Base-by-base conservation (phyloP, 2,113 vertebrate species). In the Coptodon bakossiorum region DNA sequence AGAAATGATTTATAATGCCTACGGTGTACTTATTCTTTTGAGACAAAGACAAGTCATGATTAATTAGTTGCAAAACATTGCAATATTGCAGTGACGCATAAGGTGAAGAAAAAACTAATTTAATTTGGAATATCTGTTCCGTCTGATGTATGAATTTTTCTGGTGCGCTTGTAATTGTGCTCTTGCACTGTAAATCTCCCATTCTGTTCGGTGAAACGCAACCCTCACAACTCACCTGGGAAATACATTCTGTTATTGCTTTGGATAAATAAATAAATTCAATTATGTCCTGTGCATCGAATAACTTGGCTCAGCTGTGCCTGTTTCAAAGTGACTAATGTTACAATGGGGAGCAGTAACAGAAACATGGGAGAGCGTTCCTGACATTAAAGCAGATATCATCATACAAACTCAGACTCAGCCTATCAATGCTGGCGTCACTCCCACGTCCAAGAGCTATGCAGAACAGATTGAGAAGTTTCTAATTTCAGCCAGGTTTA, bases 201-300 rank as follows among this genome's bases (percentile, higher is more conserved):
- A 22, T 81, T 93, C 82, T 57, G 89, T 80, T 91, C 83, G 53
- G 53, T 85, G 80, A 84, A 85, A 83, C 40, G 82, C 83, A 88
- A 88, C 86, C 36, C 80, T 82, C 87, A 9, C 85, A 57, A 85
- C 84, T 85, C 89, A 63, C 92, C 86, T 87, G 94, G 94, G 93
- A 94, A 94, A 95, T 92, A 82, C 90, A 87, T 87, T 68, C 80
- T 43, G 81, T 91, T 93, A 91, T 91, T 94, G 90, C 89, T 87
- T 81, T 63, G 90, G 91, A 93, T 93, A 91, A 93, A 94, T 93
- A 91, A 94, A 91, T 92, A 88, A 93, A 93, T 94, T 92, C 88
- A 94, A 92, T 94, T 94, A 91, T 80, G 7, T 86, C 78, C 85
- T 59, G 78, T 93, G 90, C 86, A 87, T 92, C 24, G 19, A 86